phyloP scores from a whole-genome alignment of 2,888 invertebrate genomes.

The Keiferia lycopersicella region DNA sequence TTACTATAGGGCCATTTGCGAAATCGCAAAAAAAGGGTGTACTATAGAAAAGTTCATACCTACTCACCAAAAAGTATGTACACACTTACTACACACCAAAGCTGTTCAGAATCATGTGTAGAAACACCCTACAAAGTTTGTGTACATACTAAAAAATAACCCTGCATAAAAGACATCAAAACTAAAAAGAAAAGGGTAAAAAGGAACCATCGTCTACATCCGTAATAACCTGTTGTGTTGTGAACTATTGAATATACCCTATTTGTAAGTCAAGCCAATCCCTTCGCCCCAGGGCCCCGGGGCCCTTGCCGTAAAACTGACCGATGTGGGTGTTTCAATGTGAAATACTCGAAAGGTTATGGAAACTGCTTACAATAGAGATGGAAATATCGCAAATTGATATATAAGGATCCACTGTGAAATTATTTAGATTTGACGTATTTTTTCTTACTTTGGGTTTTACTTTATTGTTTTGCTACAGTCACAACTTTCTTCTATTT shows the following conservation, averaged over 20 bases:
- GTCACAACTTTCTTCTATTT: no score
- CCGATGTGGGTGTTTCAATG: conserved; percentile 19
- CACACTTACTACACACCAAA: no score
- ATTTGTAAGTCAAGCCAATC: conserved; percentile 19
- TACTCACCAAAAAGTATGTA: no score
- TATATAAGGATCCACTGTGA: not conserved
- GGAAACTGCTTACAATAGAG: not conserved
- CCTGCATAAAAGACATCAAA: not conserved
- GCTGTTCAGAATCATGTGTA: no score
- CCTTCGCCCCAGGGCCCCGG: not conserved
- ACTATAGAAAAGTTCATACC: no score
- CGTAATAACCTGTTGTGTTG: conserved; percentile 10
- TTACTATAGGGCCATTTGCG: no score
- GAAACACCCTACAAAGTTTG: no score
- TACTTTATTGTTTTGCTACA: no score
- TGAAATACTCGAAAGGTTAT: conserved; percentile 11
- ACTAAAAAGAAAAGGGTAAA: not conserved
- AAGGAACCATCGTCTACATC: not conserved
- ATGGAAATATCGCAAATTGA: not conserved
- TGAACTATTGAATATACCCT: conserved; percentile 10
- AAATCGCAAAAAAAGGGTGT: no score
- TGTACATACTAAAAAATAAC: not conserved
- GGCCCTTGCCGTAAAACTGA: conserved; percentile 17
- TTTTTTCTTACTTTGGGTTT: no score
- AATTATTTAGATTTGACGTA: not conserved